Evolutionary conservation across 2,888 invertebrate species (phyloP), one percentile per base, ranked within the genome.

Genomic region (Dolichopus griseipennis): DNA sequence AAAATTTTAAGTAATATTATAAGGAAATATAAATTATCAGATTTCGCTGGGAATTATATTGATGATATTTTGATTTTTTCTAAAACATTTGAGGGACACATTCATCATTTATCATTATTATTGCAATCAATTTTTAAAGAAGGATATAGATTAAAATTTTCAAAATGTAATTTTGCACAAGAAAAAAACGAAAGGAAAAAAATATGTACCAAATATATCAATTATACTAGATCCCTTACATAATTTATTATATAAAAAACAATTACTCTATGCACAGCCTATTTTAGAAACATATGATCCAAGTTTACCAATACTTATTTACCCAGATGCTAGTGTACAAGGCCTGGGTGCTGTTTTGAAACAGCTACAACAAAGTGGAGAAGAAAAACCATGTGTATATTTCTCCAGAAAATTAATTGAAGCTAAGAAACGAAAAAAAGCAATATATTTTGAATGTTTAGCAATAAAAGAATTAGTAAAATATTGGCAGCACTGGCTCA

Each of bases 31-130:
- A 73, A 71, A 64, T 68, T 73, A n/a, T 37, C 68, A 65, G 68
- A 70, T 43, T 72, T 72, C 62, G 34, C 70, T 27, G 71, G 67
- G 43, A 72, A 72, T 64, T 72, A 71, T 67, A 71, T 73, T 65
- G 73, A 73, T 67, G 72, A 72, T 62, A 71, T 73, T 61, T 62
- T 72, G 12, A 67, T 71, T 66, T 73, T 71, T 65, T 72, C 71
- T 33, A 70, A 71, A 68, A 20, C 62, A 37, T 66, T 66, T 37
- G 1, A n/a, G 27, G 66, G 62, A 62, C 66, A 66, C 62, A 62
- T 66, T n/a, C 12, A 34, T 8, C 66, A 66, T 61, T 65, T 70
- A 64, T 67, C 68, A 27, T 21, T 69, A 69, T 66, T 71, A 62
- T 67, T 73, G 41, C 68, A 72, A 68, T 69, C 70, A 67, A 72